Evolutionary conservation across 2,797 vertebrate species (phyloP).

Genomic region (Falco biarmicus): DNA sequence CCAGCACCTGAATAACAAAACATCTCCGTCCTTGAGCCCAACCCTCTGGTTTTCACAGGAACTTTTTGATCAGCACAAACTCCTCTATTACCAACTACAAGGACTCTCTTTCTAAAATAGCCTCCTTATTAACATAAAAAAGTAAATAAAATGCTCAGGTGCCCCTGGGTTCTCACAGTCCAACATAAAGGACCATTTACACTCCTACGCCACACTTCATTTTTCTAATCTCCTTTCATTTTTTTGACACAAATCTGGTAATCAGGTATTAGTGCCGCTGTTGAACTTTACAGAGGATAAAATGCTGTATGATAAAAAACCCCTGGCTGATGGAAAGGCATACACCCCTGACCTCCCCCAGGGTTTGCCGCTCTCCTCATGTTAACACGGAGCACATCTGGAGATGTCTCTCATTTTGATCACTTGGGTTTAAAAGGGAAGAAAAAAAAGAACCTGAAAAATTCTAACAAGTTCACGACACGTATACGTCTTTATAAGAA

Average conservation of each 20-base stretch:
- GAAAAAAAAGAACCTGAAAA: not conserved
- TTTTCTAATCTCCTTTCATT: not conserved
- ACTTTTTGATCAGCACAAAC: not conserved
- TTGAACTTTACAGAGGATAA: not conserved
- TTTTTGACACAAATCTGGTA: not conserved
- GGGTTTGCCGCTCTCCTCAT: not conserved
- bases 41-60: not conserved
- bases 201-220: not conserved
- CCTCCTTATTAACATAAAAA: slow-evolving; percentile 2
- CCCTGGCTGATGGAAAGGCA: not conserved
- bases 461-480: not conserved
- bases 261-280: not conserved
- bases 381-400: not conserved
- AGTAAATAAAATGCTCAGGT: not conserved
- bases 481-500: not conserved
- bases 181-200: not conserved
- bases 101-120: not conserved
- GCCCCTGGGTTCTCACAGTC: not conserved
- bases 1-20: not conserved
- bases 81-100: not conserved
- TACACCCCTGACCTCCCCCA: not conserved
- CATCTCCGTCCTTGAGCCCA: not conserved
- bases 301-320: not conserved
- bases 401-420: not conserved
- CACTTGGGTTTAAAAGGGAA: not conserved